phyloP scores from a whole-genome alignment of 2,797 vertebrate species.

The Poecile montanus region DNA sequence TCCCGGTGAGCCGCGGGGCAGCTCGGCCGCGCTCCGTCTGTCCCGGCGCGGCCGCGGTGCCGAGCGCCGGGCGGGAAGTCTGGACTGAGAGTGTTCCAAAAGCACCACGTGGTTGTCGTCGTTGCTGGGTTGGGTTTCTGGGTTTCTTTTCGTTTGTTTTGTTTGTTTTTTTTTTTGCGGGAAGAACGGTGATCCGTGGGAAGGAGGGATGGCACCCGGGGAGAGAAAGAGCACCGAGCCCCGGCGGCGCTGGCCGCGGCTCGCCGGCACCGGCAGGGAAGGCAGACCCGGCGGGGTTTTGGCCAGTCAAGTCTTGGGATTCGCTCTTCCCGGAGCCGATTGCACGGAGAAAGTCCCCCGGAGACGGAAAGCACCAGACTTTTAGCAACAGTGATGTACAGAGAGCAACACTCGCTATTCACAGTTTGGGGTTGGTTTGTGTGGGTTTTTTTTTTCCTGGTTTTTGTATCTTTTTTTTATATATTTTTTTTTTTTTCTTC shows the following conservation, averaged over 20 bases:
- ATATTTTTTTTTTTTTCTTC: not conserved
- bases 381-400: constrained; percentile 60
- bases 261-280: not conserved
- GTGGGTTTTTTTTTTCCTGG: not conserved
- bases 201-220: constrained; percentile 69
- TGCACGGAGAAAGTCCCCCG: constrained; percentile 49
- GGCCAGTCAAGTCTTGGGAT: constrained; percentile 48
- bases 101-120: constrained; percentile 51
- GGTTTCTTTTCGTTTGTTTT: no score
- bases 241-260: not conserved
- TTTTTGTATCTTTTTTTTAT: not conserved
- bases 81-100: constrained; percentile 17
- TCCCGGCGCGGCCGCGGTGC: not conserved
- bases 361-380: constrained; percentile 77
- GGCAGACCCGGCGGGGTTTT: not conserved
- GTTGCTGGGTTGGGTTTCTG: not conserved
- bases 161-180: not conserved
- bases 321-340: constrained; percentile 60
- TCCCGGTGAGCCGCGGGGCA: not conserved
- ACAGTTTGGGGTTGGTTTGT: constrained; percentile 72
- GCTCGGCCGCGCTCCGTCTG: not conserved
- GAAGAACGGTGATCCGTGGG: constrained; percentile 49
- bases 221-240: constrained; percentile 57
- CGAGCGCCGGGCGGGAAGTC: not conserved
- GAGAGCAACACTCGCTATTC: constrained; percentile 69